Conservation (phyloP, 2,888 invertebrate species). For the Plusia festucae region DNA sequence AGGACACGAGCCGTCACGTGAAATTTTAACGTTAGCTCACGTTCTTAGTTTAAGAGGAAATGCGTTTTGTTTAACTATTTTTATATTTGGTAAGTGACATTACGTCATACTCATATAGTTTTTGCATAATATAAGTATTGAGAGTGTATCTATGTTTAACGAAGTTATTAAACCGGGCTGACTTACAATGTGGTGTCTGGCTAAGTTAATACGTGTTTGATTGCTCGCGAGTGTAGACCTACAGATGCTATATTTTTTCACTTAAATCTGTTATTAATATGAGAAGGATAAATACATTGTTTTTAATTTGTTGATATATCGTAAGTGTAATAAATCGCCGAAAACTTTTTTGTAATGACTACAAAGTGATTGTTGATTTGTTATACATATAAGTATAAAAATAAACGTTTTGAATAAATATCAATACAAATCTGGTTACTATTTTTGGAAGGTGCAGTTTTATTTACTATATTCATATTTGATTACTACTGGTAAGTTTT, state of each 20-base stretch:
- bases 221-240: slow-evolving; percentile 29
- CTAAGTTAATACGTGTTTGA: slow-evolving; percentile 19
- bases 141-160: slow-evolving; percentile 42
- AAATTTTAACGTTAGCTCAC: slow-evolving; percentile 9
- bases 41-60: slow-evolving; percentile 28
- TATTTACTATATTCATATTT: slow-evolving; percentile 31
- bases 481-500: not conserved
- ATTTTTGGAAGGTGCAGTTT: slow-evolving; percentile 53
- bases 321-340: slow-evolving; percentile 32
- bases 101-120: slow-evolving; percentile 40
- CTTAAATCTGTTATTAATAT: slow-evolving; percentile 41
- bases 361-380: slow-evolving; percentile 45
- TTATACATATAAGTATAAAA: slow-evolving; percentile 34
- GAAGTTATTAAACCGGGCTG: slow-evolving; percentile 35
- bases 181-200: not conserved
- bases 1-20: slow-evolving; percentile 22
- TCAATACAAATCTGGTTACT: slow-evolving; percentile 50
- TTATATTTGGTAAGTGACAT: slow-evolving; percentile 40
- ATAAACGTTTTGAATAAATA: slow-evolving; percentile 42
- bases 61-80: slow-evolving; percentile 52
- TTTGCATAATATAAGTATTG: slow-evolving; percentile 47
- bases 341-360: slow-evolving; percentile 29
- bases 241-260: slow-evolving; percentile 45
- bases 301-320: slow-evolving; percentile 32
- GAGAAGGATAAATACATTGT: slow-evolving; percentile 32